These are phyloP conservation scores for Poecile montanus DNA, from an alignment of 2,797 vertebrate genomes.

Conservation along the genomic window DNA sequence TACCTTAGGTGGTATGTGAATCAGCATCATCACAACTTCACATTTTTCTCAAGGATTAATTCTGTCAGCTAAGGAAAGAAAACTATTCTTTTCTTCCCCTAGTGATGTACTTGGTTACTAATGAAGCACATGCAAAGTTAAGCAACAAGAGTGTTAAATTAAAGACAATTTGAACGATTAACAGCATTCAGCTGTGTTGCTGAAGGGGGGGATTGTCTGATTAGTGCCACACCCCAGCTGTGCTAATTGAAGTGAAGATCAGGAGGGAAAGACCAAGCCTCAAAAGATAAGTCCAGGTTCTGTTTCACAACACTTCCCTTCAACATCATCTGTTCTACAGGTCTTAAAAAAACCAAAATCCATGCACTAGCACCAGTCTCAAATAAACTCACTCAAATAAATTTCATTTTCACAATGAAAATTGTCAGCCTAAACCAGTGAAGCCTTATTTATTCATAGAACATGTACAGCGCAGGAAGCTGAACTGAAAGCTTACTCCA, in stretches of 20 bases:
- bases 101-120: background rate
- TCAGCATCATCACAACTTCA: background rate
- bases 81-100: background rate
- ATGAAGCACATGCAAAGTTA: slow-evolving; percentile 33
- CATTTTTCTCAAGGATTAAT: background rate
- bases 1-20: background rate
- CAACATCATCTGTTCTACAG: background rate
- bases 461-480: background rate
- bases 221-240: slow-evolving; percentile 34
- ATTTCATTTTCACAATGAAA: background rate
- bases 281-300: background rate
- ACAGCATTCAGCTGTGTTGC: slow-evolving; percentile 55
- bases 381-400: background rate
- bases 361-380: background rate
- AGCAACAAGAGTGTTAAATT: slow-evolving; percentile 1
- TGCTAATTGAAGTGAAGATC: slow-evolving; percentile 53
- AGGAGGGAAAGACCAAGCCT: slow-evolving; percentile 26
- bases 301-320: background rate
- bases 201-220: slow-evolving; percentile 33
- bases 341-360: background rate
- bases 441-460: background rate
- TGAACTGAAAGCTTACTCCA: background rate
- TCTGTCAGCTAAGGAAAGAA: background rate
- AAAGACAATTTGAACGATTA: slow-evolving; percentile 62
- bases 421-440: background rate